phyloP scores from a whole-genome alignment of 2,888 invertebrate genomes.

The Mythimna albipuncta region DNA sequence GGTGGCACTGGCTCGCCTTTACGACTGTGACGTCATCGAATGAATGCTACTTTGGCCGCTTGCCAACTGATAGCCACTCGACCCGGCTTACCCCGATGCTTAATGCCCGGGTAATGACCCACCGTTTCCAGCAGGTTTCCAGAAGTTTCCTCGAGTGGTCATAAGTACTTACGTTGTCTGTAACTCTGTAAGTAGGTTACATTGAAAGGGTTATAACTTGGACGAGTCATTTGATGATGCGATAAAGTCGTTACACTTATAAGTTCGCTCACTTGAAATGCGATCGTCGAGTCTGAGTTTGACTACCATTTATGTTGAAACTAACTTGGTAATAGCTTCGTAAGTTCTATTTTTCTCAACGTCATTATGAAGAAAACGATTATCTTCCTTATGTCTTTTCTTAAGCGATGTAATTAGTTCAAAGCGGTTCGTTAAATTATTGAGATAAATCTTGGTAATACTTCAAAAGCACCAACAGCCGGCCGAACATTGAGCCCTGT shows the following conservation, averaged over 20 bases:
- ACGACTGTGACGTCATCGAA: slow-evolving; percentile 78
- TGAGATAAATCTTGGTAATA: slow-evolving; percentile 35
- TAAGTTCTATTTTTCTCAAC: slow-evolving; percentile 28
- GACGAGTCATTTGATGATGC: slow-evolving; percentile 47
- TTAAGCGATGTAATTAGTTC: slow-evolving; percentile 34
- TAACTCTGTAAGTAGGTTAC: slow-evolving; percentile 54
- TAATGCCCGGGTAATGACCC: slow-evolving; percentile 86
- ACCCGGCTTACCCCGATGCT: slow-evolving; percentile 78
- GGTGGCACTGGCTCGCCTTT: slow-evolving; percentile 56
- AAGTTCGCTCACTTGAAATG: slow-evolving; percentile 30
- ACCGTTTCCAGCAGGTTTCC: slow-evolving; percentile 76
- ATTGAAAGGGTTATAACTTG: slow-evolving; percentile 53
- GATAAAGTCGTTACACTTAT: slow-evolving; percentile 48
- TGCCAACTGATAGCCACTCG: slow-evolving; percentile 87
- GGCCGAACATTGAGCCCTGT: slow-evolving; percentile 25
- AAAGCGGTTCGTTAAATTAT: slow-evolving; percentile 32
- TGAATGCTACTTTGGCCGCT: slow-evolving; percentile 82
- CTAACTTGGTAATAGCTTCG: slow-evolving; percentile 22
- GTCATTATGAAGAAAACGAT: slow-evolving; percentile 40
- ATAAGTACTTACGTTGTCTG: slow-evolving; percentile 51
- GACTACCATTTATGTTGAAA: slow-evolving; percentile 49
- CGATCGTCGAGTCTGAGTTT: slow-evolving; percentile 39
- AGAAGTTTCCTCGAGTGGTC: slow-evolving; percentile 60
- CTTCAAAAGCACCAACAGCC: slow-evolving; percentile 26
- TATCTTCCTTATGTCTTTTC: slow-evolving; percentile 18